A percentile compares a stretch with the other conserved stretches of the same genome.
phyloP scores from a whole-genome alignment of 2,113 vertebrate species.

The Istiophorus platypterus region DNA sequence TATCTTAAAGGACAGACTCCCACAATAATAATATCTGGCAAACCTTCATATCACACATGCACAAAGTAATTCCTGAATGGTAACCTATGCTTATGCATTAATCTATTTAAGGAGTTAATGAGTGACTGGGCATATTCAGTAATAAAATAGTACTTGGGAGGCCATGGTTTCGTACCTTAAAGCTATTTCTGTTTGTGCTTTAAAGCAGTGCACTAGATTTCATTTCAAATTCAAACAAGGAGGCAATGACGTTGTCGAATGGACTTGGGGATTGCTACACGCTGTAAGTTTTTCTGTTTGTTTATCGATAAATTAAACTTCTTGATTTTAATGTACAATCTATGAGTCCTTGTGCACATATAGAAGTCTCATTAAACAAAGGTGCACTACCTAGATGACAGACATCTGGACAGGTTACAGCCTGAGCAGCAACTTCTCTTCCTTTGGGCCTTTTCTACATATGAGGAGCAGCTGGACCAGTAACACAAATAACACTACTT shows the following conservation, averaged over 20 bases:
- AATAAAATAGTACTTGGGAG: no score
- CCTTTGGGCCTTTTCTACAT: background rate
- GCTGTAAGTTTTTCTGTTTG: background rate
- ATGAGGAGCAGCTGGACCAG: conserved; percentile 6
- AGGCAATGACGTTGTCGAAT: background rate
- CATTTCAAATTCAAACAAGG: background rate
- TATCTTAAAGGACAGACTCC: no score
- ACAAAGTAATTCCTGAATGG: no score
- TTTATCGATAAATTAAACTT: background rate
- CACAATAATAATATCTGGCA: no score
- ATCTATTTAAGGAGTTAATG: no score
- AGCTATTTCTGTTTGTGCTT: background rate
- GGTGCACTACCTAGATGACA: background rate
- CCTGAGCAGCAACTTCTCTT: background rate
- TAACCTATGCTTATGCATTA: no score
- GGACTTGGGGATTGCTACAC: background rate
- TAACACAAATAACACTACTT: background rate
- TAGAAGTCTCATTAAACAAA: background rate
- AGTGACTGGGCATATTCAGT: no score
- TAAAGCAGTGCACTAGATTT: background rate
- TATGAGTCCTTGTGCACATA: background rate
- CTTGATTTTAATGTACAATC: background rate
- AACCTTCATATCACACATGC: no score
- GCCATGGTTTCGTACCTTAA: background rate
- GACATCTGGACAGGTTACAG: conserved; percentile 7